A percentile compares a stretch with the other conserved stretches of the same genome.
Conservation (phyloP, 1,140 invertebrate genomes). For the Aethina tumida region DNA sequence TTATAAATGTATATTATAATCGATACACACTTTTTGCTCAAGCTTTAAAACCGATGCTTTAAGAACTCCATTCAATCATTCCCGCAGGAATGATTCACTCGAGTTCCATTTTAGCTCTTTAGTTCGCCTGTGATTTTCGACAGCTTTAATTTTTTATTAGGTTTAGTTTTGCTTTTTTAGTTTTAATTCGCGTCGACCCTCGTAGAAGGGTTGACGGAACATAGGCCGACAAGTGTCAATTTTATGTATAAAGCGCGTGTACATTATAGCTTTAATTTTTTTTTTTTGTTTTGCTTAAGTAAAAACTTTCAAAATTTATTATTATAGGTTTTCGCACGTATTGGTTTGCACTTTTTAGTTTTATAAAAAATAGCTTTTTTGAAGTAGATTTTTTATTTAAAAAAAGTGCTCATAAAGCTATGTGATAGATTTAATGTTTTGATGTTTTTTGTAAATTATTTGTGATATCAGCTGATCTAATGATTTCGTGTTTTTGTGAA, state of each 20-base stretch:
- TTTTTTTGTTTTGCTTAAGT: too few relatives aligned
- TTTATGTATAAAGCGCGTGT: too few relatives aligned
- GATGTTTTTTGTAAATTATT: conserved; percentile 20
- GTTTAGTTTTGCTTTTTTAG: conserved; percentile 9
- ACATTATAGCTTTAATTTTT: conserved; percentile 15
- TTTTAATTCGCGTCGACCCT: conserved; percentile 1
- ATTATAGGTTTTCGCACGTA: conserved; percentile 1
- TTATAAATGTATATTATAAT: conserved; percentile 4
- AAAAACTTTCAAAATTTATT: too few relatives aligned
- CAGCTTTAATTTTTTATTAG: conserved; percentile 23
- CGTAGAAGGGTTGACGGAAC: conserved; percentile 7
- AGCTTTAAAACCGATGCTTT: too few relatives aligned
- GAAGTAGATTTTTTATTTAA: conserved; percentile 17
- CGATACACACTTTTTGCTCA: conserved; percentile 37
- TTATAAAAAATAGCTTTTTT: conserved; percentile 17
- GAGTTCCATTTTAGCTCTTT: conserved; percentile 17
- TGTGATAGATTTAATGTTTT: conserved; percentile 24
- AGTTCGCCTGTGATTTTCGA: conserved; percentile 15
- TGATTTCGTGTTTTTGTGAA: conserved; percentile 23
- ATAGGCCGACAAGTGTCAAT: conserved; percentile 33
- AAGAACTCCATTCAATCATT: too few relatives aligned
- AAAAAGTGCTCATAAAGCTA: conserved; percentile 24
- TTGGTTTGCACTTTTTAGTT: conserved; percentile 13
- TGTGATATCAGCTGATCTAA: conserved; percentile 30
- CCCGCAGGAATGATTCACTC: too few relatives aligned